phyloP scores from a whole-genome alignment of 1,140 invertebrate species.

The Alviniconcha marisindica region DNA sequence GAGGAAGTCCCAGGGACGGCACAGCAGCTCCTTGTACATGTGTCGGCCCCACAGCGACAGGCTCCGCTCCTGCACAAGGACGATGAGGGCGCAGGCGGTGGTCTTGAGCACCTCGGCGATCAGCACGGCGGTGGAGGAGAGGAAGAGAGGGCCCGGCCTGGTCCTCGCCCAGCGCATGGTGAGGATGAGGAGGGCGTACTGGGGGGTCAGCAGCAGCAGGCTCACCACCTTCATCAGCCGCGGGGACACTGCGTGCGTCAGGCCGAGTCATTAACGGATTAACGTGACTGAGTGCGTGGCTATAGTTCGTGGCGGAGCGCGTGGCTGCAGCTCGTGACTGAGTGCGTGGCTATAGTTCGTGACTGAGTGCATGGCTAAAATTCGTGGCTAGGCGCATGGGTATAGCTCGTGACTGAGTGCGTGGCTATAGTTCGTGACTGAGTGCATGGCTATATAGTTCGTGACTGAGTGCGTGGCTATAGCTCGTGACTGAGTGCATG shows the following conservation, averaged over 20 bases:
- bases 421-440: neutral
- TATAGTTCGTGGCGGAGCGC: neutral
- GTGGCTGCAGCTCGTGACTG: neutral
- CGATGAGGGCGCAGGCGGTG: constrained; percentile 81
- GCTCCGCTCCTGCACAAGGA: constrained; percentile 47
- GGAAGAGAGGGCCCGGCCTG: constrained; percentile 91
- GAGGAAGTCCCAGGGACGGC: constrained; percentile 87
- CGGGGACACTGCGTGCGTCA: neutral
- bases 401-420: neutral
- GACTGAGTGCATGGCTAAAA: neutral
- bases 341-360: neutral
- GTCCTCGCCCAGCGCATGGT: constrained; percentile 96
- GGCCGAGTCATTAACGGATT: neutral
- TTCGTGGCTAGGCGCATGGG: neutral
- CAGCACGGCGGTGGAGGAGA: constrained; percentile 97
- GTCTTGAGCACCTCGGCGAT: constrained; percentile 97
- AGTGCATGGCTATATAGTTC: too few relatives aligned
- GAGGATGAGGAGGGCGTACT: constrained; percentile 95
- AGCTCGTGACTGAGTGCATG: too few relatives aligned
- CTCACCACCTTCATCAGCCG: constrained; percentile 80
- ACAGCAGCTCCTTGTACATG: constrained; percentile 83
- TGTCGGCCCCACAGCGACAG: constrained; percentile 61
- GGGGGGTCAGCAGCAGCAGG: constrained; percentile 91
- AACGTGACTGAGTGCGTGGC: neutral
- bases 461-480: too few relatives aligned